These are phyloP conservation scores for Salvelinus alpinus DNA, from an alignment of 2,113 vertebrate genomes.

Conservation along the genomic window DNA sequence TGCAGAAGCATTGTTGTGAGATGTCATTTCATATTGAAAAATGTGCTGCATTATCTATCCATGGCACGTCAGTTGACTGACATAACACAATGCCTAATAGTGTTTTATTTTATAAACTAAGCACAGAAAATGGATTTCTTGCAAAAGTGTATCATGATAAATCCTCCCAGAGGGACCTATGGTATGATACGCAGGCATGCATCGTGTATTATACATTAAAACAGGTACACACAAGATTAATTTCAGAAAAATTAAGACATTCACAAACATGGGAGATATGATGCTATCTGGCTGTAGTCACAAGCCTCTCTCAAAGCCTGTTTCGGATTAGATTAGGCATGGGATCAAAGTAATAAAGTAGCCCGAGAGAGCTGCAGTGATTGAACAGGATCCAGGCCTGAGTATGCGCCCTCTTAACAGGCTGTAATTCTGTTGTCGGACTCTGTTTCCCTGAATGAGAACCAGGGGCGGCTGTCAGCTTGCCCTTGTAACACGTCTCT, in stretches of 20 bases:
- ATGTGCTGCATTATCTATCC: not conserved
- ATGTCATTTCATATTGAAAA: not conserved
- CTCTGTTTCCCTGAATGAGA: conserved; percentile 28
- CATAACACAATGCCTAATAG: not conserved
- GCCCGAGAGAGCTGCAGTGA: not conserved
- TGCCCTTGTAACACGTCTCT: conserved; percentile 30
- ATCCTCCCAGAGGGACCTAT: not conserved
- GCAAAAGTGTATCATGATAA: too few relatives aligned
- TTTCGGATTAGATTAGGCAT: not conserved
- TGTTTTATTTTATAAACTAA: too few relatives aligned
- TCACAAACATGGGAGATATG: not conserved
- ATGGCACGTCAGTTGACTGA: not conserved
- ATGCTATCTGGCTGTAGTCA: not conserved
- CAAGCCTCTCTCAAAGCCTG: too few relatives aligned
- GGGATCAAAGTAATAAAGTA: conserved; percentile 13
- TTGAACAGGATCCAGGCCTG: conserved; percentile 4
- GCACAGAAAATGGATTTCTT: too few relatives aligned
- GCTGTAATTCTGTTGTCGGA: conserved; percentile 16
- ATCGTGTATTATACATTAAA: too few relatives aligned
- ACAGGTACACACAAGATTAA: too few relatives aligned
- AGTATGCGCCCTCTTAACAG: not conserved
- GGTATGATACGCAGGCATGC: not conserved
- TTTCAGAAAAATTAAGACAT: not conserved
- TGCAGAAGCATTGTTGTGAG: not conserved
- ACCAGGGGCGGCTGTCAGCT: conserved; percentile 16